phyloP scores from a whole-genome alignment of 2,888 invertebrate genomes.

The Leucania comma region DNA sequence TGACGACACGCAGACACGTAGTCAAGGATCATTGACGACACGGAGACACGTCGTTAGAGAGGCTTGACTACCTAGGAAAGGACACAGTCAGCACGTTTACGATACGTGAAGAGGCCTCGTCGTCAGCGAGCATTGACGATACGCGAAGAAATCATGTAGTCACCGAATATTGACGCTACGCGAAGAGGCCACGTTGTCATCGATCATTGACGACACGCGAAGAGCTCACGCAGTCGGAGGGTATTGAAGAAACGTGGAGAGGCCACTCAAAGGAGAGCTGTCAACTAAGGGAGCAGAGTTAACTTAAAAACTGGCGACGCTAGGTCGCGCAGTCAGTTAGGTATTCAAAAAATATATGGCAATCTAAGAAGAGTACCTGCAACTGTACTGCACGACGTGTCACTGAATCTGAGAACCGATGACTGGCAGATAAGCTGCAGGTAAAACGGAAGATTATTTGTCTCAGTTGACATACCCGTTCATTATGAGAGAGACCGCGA shows the following conservation, averaged over 20 bases:
- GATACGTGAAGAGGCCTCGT: slow-evolving; percentile 7
- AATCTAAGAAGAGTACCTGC: slow-evolving; percentile 21
- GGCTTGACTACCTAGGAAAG: slow-evolving; percentile 46
- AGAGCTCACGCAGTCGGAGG: slow-evolving; percentile 24
- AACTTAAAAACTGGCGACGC: slow-evolving; percentile 44
- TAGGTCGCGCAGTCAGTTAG: slow-evolving; percentile 24
- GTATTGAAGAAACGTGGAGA: slow-evolving; percentile 31
- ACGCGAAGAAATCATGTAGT: slow-evolving; percentile 21
- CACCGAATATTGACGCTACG: slow-evolving; percentile 30
- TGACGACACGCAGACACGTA: slow-evolving; percentile 23
- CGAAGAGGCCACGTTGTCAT: slow-evolving; percentile 1
- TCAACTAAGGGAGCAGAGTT: slow-evolving; percentile 54
- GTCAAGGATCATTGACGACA: slow-evolving; percentile 39
- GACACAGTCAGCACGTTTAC: slow-evolving; percentile 28
- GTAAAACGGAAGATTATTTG: slow-evolving; percentile 1
- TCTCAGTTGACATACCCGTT: slow-evolving; percentile 24
- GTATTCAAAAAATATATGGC: not conserved
- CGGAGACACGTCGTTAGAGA: slow-evolving; percentile 36
- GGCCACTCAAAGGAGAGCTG: slow-evolving; percentile 37
- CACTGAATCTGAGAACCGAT: not conserved
- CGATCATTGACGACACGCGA: slow-evolving; percentile 28
- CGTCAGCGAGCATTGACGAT: slow-evolving; percentile 34
- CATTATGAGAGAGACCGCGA: slow-evolving; percentile 4
- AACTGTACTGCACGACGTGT: slow-evolving; percentile 3
- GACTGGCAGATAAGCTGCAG: slow-evolving; percentile 6